These are phyloP conservation scores for Gnatocerus cornutus DNA, from an alignment of 2,888 invertebrate species.

Conservation along the genomic window DNA sequence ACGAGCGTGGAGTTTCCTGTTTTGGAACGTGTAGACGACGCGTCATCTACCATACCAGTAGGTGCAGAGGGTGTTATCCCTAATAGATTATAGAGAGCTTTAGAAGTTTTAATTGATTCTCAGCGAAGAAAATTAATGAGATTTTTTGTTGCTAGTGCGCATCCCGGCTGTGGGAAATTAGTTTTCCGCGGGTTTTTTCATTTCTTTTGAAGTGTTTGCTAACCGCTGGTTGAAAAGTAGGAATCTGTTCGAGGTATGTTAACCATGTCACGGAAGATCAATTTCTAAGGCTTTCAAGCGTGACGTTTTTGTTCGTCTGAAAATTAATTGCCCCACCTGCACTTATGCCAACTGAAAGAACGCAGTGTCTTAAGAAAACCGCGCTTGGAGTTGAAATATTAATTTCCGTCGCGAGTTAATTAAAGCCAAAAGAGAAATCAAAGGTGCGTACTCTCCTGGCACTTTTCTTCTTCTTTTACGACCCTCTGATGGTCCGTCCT, in stretches of 20 bases:
- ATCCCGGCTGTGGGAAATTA: conserved; percentile 12
- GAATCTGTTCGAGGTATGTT: too few relatives aligned
- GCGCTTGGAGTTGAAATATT: conserved; percentile 24
- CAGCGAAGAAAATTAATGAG: conserved; percentile 37
- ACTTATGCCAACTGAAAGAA: neutral
- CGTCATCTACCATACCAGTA: neutral
- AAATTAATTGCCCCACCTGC: conserved; percentile 18
- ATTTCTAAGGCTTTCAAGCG: too few relatives aligned
- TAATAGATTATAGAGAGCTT: conserved; percentile 29
- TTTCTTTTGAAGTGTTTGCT: conserved; percentile 29
- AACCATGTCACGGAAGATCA: too few relatives aligned
- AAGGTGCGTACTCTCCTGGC: conserved; percentile 25
- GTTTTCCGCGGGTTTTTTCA: conserved; percentile 20
- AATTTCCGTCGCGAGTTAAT: conserved; percentile 40
- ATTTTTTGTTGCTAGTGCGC: conserved; percentile 20
- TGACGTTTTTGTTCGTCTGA: too few relatives aligned
- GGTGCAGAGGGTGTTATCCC: neutral
- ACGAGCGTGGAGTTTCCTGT: too few relatives aligned
- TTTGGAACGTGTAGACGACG: neutral
- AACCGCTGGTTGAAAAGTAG: conserved; percentile 12
- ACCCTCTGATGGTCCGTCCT: conserved; percentile 25
- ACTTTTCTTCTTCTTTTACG: conserved; percentile 23
- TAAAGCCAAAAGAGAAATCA: conserved; percentile 39
- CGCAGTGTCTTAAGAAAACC: conserved; percentile 6
- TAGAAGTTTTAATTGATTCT: conserved; percentile 42